Evolutionary conservation across 2,888 invertebrate genomes (phyloP).

Genomic region (Leptopilina syphax): DNA sequence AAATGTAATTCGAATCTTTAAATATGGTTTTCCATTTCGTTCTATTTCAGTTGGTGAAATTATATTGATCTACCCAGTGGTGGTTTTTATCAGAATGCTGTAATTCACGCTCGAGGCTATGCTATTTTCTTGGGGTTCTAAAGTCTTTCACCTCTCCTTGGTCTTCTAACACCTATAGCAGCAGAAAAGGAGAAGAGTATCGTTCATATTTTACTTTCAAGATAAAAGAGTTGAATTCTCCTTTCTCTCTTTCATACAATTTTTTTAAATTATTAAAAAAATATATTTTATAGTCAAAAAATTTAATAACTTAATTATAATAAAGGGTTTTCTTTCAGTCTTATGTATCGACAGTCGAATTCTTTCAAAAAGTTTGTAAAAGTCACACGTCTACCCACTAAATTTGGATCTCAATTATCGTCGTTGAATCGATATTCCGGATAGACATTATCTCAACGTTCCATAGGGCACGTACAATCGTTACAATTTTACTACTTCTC

Average conservation of each 20-base stretch:
- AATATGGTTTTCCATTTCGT: not conserved
- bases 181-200: not conserved
- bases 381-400: not conserved
- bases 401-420: slow-evolving; percentile 25
- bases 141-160: slow-evolving; percentile 24
- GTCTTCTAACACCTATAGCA: not conserved
- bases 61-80: not conserved
- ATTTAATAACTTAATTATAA: not conserved
- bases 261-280: not conserved
- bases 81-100: slow-evolving; percentile 29
- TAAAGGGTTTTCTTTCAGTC: too few species aligned
- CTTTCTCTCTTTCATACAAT: not conserved
- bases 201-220: slow-evolving; percentile 8
- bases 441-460: slow-evolving; percentile 13
- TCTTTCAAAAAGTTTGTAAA: not conserved
- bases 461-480: not conserved
- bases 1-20: not conserved
- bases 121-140: slow-evolving; percentile 28
- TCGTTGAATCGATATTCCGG: not conserved
- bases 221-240: not conserved
- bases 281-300: not conserved
- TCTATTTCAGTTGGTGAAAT: not conserved
- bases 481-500: not conserved
- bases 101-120: slow-evolving; percentile 35
- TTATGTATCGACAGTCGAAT: too few species aligned